Evolutionary conservation across 1,140 invertebrate species (phyloP), one percentile per base, ranked within the genome.

Genomic region (Bombus affinis): DNA sequence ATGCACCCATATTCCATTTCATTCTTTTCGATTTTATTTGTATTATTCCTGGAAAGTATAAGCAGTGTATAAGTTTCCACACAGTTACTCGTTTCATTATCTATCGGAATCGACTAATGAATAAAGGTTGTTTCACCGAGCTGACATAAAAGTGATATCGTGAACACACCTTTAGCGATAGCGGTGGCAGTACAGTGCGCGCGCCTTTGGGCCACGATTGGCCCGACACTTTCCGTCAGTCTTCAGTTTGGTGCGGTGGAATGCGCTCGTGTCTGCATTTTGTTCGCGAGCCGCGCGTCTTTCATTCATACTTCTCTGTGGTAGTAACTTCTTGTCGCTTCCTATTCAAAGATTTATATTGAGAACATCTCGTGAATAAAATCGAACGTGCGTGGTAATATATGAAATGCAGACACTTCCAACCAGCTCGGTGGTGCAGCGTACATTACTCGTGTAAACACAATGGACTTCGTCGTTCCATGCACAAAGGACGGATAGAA

Each of bases 401-500:
- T n/a, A 66, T 65, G 62, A 88, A 77, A 89, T 86, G 88, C 72
- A 86, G 82, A 86, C 77, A 77, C 32, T 81, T 70, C 59, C 70
- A 78, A 53, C 39, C 75, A 70, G 53, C 47, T 73, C 83, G 85
- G 77, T 74, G 79, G 81, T 79, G 86, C 37, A 87, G 75, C 88
- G 89, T 80, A 73, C 72, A 70, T 74, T 68, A 76, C 70, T 81
- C 86, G 78, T 82, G 85, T 85, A 82, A 87, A 85, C 86, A 92
- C 86, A 91, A 93, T 94, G 92, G 90, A 93, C 89, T 89, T 84
- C 53, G 87, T 75, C 85, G 87, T 90, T 86, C 85, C 85, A 90
- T 93, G 86, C 91, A 93, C 92, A 93, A 94, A 93, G 92, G 91
- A 93, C 92, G 90, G 93, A 93, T 93, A 93, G 93, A 94, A 93